A percentile compares a stretch with the other conserved stretches of the same genome.
Conservation (phyloP, 2,797 vertebrate species). For the Setipinna tenuifilis region DNA sequence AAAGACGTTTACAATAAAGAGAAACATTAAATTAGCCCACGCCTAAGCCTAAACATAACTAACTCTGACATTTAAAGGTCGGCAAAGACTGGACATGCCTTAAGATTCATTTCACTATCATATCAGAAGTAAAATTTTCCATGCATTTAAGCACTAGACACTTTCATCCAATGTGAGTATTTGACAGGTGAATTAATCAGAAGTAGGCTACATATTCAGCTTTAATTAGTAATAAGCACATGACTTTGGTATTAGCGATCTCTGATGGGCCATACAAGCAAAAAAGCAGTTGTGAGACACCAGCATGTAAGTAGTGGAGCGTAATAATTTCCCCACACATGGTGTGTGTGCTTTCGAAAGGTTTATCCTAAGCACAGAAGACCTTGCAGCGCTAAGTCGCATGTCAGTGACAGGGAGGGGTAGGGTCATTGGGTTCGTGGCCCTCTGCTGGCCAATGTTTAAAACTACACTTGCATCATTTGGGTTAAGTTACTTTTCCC, state of each 20-base stretch:
- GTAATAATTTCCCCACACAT: not conserved
- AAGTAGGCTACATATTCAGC: too few species aligned
- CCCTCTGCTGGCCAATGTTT: not conserved
- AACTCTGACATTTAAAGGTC: too few species aligned
- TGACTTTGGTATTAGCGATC: not conserved
- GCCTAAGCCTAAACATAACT: too few species aligned
- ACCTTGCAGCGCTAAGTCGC: not conserved
- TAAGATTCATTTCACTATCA: too few species aligned
- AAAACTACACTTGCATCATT: not conserved
- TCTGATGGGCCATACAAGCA: not conserved
- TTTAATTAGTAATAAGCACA: too few species aligned
- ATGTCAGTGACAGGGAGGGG: not conserved
- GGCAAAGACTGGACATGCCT: too few species aligned
- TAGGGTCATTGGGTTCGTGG: constrained; percentile 1
- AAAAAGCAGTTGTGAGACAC: too few species aligned
- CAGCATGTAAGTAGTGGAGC: not conserved
- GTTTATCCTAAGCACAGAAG: not conserved
- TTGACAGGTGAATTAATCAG: too few species aligned
- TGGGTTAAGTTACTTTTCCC: too few species aligned
- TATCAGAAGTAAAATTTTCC: too few species aligned
- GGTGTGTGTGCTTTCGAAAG: not conserved
- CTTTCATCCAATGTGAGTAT: too few species aligned
- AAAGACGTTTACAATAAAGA: not conserved
- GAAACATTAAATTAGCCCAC: not conserved
- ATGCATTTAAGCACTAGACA: too few species aligned